Base-by-base conservation (phyloP, 2,888 invertebrate species). In the Hipparchia sbordonii region DNA sequence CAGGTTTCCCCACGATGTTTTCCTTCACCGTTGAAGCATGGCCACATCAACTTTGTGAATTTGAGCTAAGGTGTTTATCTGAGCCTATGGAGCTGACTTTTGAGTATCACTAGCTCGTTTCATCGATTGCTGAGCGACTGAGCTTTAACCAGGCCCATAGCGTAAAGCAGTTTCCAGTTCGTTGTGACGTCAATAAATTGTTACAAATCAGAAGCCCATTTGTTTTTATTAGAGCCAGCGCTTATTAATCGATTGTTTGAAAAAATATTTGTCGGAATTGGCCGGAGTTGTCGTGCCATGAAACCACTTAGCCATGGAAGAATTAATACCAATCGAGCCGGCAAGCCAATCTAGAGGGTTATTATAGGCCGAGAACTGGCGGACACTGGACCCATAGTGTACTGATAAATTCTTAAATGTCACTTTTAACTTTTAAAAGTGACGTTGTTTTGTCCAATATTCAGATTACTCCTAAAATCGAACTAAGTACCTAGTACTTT, bases 131-230 rank as follows among this genome's bases (percentile, higher is more conserved):
- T 39, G 39, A 39, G 5, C 39, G 39, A 39, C 39, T 39, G 39
- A 4, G 39, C 39, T 39, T 39, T 39, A 5, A 39, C 39, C 39
- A 39, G 39, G 39, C 39, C 39, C 39, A 39, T 39, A 39, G 39
- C 39, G 39, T 1, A 2, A 1, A 39, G 2, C 39, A 2, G 6
- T 33, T 65, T 48, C 63, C 66, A 70, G 72, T 70, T 72, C 84
- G 80, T 79, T 48, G 57, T 81, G 76, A 79, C 77, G 77, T 84
- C 89, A 90, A 90, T 39, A 39, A 39, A 39, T 90, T 90, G 89
- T 80, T 81, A 84, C 86, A 86, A 90, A 91, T 91, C 87, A 90
- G 86, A 85, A 88, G 83, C 81, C 85, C 87, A 90, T 91, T 89
- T 87, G 85, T 90, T 82, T 83, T 82, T 83, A 85, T 88, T 85